A percentile compares a stretch with the other conserved stretches of the same genome.
Conservation (phyloP, 2,113 vertebrate species). For the Micronycteris hirsuta region DNA sequence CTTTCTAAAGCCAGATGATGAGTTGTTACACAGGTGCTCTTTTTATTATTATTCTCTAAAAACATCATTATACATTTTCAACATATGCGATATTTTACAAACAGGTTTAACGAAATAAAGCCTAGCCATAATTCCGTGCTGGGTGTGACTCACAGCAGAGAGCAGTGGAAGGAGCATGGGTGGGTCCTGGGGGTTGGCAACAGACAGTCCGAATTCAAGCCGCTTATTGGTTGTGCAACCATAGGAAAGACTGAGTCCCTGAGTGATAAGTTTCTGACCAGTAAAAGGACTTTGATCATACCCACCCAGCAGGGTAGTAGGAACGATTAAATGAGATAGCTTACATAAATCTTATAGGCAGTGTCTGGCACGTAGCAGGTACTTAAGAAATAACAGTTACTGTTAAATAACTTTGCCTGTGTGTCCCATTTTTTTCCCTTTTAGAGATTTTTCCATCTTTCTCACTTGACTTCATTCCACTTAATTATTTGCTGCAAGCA, state of each 20-base stretch:
- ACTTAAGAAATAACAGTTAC: neutral
- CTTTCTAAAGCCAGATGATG: neutral
- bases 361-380: neutral
- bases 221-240: neutral
- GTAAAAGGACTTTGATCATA: neutral
- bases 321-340: neutral
- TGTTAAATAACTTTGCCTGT: neutral
- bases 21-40: neutral
- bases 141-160: neutral
- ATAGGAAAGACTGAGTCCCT: neutral
- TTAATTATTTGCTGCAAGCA: conserved; percentile 2
- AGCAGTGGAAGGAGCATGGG: neutral
- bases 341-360: neutral
- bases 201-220: neutral
- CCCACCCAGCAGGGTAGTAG: neutral
- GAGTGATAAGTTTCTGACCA: neutral
- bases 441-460: conserved; percentile 8
- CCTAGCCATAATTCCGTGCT: neutral
- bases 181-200: neutral
- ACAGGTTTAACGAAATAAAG: neutral
- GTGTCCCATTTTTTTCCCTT: neutral
- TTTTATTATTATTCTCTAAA: neutral
- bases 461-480: neutral
- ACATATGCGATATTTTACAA: neutral
- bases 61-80: neutral